Evolutionary conservation across 2,113 vertebrate genomes (phyloP).

Genomic region (Heptranchias perlo): DNA sequence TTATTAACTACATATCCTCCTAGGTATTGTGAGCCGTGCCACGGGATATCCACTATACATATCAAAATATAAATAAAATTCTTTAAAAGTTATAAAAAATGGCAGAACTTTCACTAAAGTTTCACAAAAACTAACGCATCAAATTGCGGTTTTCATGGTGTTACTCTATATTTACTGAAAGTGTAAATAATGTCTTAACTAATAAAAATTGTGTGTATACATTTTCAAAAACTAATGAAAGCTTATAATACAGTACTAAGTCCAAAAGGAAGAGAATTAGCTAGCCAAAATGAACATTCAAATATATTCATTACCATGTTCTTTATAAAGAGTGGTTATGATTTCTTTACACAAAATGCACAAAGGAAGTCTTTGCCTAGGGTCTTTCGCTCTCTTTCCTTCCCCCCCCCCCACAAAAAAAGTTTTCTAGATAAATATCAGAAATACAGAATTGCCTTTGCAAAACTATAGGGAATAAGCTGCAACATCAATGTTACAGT

Average conservation of each 20-base stretch:
- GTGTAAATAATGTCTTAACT: too few species aligned
- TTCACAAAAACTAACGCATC: background rate
- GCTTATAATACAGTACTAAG: background rate
- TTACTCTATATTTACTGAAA: too few species aligned
- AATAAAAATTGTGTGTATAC: background rate
- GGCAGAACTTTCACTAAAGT: background rate
- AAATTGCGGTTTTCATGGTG: too few species aligned
- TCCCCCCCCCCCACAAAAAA: background rate
- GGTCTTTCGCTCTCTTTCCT: too few species aligned
- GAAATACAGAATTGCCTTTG: background rate
- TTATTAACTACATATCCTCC: background rate
- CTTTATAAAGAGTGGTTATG: background rate
- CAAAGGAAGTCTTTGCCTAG: background rate
- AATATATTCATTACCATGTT: too few species aligned
- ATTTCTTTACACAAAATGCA: background rate
- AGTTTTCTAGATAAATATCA: background rate
- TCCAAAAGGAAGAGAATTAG: background rate
- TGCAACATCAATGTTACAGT: background rate
- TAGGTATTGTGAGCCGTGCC: background rate
- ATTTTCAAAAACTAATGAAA: background rate
- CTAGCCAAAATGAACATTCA: background rate
- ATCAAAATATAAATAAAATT: background rate
- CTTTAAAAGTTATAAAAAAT: background rate
- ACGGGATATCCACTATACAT: background rate
- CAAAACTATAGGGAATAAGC: background rate